Conservation (phyloP, 1,140 invertebrate species). For the Bombus difficillimus region DNA sequence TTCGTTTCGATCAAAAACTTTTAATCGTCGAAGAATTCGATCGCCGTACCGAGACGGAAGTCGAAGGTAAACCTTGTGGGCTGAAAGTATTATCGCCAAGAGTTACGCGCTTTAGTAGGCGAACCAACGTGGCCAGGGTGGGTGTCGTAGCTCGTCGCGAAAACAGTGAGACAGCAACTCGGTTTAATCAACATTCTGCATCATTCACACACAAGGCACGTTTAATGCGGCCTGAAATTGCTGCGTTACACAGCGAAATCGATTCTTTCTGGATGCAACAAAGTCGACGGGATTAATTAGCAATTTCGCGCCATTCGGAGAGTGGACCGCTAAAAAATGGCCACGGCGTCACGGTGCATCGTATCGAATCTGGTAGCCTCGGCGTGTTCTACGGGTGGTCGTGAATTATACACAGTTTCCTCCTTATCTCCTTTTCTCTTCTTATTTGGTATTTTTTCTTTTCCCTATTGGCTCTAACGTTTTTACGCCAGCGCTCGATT, state of each 20-base stretch:
- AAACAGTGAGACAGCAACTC: no score
- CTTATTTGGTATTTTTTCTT: background rate
- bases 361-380: background rate
- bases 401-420: background rate
- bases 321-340: conserved; percentile 17
- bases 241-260: conserved; percentile 26
- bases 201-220: no score
- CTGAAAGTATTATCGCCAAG: background rate
- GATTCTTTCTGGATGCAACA: conserved; percentile 22
- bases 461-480: no score
- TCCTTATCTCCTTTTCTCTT: background rate
- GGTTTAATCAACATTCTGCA: no score
- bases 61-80: no score
- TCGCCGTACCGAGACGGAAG: no score
- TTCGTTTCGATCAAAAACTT: background rate
- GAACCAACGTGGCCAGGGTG: background rate
- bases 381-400: background rate
- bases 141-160: no score
- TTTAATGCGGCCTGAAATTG: no score
- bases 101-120: background rate
- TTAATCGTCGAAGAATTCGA: background rate
- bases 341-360: conserved; percentile 37
- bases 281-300: conserved; percentile 34
- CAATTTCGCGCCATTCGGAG: conserved; percentile 33
- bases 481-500: background rate